phyloP scores from a whole-genome alignment of 2,797 vertebrate species.

The Enteromius unitaeniatus region DNA sequence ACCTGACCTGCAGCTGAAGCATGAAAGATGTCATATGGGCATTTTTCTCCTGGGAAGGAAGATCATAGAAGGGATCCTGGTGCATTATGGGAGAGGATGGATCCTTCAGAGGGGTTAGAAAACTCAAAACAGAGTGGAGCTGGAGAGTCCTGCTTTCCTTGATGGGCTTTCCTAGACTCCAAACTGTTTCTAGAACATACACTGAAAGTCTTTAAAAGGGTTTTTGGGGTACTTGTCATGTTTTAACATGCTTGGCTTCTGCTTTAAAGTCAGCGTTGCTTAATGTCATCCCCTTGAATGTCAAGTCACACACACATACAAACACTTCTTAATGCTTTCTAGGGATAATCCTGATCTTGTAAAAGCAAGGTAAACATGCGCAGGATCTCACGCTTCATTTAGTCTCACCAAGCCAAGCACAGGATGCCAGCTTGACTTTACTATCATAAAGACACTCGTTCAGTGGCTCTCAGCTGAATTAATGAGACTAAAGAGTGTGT shows the following conservation, averaged over 20 bases:
- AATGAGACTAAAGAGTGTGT: background rate
- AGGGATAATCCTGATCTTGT: constrained; percentile 33
- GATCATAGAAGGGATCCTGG: background rate
- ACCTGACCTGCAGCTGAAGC: constrained; percentile 71
- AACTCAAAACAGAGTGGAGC: background rate
- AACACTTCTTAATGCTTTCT: constrained; percentile 20
- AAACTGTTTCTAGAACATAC: background rate
- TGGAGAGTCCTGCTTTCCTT: background rate
- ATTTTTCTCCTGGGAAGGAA: constrained; percentile 44
- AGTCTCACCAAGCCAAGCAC: background rate
- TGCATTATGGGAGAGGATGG: background rate
- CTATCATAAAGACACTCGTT: background rate
- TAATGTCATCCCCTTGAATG: background rate
- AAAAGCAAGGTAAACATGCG: background rate
- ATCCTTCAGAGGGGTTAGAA: background rate
- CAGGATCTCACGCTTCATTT: constrained; percentile 1
- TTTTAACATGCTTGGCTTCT: background rate
- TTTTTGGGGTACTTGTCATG: background rate
- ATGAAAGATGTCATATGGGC: background rate
- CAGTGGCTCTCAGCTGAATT: background rate
- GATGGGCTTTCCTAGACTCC: too few species aligned
- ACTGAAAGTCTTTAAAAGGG: background rate
- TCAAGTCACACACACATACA: background rate
- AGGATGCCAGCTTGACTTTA: background rate
- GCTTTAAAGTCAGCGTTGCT: background rate